Base-by-base conservation (phyloP, 1,140 invertebrate species). In the Rhyacophila brunnea region DNA sequence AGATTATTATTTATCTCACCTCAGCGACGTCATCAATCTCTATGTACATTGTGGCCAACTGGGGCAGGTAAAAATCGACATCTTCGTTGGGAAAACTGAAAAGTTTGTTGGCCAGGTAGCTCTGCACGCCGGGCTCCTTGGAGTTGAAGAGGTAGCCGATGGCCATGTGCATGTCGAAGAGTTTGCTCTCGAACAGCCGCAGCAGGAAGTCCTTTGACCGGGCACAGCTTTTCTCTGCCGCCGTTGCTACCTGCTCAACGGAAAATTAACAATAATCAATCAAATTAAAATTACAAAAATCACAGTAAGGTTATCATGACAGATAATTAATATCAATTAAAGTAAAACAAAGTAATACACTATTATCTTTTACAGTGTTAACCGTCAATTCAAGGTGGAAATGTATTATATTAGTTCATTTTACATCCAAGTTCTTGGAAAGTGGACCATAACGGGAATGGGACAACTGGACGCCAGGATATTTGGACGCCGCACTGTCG, bases 81-180 rank as follows among this genome's bases (percentile, higher is more conserved):
- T 98, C 92, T 61, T 83, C 81, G 71, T 94, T 84, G 19, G 87
- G 85, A 78, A 98, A 99, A 77, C 89, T 95, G 76, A 99, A 99
- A 75, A 99, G 85, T 75, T 93, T 92, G 79, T 98, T 98, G 58
- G 93, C 95, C 72, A 97, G 86, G 75, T 98, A 98, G 65, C 90
- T 92, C 69, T 96, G 91, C 44, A 98, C 95, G 44, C 95, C 96
- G 15, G 93, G 91, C 75, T 99, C 96, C 78, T 98, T 98, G n/a
- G 95, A 96, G 72, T 96, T 96, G 71, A 95, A 98, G 32, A 99
- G 80, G 83, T 99, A 98, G 70, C 92, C 92, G 69, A 99, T 94
- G 17, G 95, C 96, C 83, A 98, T 96, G 55, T 92, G 92, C 85
- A 98, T 96, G 73, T 98, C 93, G 74, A 99, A 99, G 52, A 96